phyloP scores from a whole-genome alignment of 92 coral and sea anemone genomes.

The Zoanthus gigantus region DNA sequence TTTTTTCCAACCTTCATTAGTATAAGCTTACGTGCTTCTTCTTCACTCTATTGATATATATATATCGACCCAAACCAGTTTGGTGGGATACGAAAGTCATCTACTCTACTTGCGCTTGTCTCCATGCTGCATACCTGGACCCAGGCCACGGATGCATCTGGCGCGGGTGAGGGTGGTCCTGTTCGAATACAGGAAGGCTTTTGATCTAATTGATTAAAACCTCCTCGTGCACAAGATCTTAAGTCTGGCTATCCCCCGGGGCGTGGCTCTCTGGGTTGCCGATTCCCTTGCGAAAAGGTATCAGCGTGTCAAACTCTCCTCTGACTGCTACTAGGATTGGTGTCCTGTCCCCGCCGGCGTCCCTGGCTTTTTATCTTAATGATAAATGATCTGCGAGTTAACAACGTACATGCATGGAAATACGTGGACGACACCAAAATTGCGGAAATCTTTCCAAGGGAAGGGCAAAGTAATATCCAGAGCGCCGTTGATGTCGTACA shows the following conservation, averaged over 20 bases:
- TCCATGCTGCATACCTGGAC: constrained; percentile 4
- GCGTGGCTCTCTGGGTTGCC: no score
- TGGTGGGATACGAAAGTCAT: constrained; percentile 1
- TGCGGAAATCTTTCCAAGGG: not conserved
- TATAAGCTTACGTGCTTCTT: no score
- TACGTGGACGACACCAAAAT: not conserved
- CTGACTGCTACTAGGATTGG: not conserved
- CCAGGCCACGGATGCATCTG: not conserved
- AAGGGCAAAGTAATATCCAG: not conserved
- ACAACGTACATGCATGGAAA: no score
- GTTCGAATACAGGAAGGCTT: no score
- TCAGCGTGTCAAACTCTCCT: not conserved
- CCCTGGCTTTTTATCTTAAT: no score
- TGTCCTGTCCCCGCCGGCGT: not conserved
- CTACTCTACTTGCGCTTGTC: not conserved
- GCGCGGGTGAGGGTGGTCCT: not conserved
- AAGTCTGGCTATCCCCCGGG: not conserved
- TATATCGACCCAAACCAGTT: not conserved
- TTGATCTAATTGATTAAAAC: not conserved
- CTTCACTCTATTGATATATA: no score
- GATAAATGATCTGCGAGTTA: no score
- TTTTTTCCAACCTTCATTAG: no score
- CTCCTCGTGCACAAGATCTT: not conserved
- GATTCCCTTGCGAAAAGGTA: not conserved
- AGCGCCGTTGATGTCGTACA: no score